phyloP scores from a whole-genome alignment of 2,797 vertebrate genomes.

The Nannoperca obscura region DNA sequence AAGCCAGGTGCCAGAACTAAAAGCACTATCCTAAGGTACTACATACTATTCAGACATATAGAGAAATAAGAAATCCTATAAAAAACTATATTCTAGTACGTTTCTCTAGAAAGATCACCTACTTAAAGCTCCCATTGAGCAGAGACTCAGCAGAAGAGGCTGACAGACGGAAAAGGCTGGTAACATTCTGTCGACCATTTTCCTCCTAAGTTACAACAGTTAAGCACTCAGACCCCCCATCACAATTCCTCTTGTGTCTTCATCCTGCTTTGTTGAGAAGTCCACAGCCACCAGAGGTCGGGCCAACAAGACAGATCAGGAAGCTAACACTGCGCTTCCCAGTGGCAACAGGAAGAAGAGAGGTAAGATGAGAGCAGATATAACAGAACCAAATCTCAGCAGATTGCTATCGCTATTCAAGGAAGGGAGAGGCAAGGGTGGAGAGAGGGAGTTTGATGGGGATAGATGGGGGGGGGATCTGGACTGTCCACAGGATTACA shows the following conservation, averaged over 20 bases:
- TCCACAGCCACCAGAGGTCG: constrained; percentile 34
- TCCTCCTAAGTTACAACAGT: constrained; percentile 29
- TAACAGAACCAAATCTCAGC: constrained; percentile 46
- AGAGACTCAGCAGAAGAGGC: constrained; percentile 70
- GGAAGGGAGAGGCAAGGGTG: constrained; percentile 7
- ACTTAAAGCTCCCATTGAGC: constrained; percentile 72
- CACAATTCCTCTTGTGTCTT: constrained; percentile 24
- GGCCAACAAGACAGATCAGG: constrained; percentile 44
- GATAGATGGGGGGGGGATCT: constrained; percentile 30
- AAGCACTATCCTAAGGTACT: background rate
- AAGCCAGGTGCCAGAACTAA: constrained; percentile 4
- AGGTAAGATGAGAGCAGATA: constrained; percentile 68
- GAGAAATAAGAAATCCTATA: background rate
- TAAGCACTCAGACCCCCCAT: constrained; percentile 31
- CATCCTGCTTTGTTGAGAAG: constrained; percentile 15
- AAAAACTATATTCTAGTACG: constrained; percentile 11
- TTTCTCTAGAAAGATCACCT: constrained; percentile 57
- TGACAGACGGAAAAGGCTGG: constrained; percentile 62
- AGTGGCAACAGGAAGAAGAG: constrained; percentile 60
- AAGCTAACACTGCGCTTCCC: constrained; percentile 42
- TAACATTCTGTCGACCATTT: constrained; percentile 62
- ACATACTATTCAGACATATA: background rate
- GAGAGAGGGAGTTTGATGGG: constrained; percentile 21
- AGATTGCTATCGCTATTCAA: constrained; percentile 46
- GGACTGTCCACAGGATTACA: constrained; percentile 66